Base-by-base conservation (phyloP, 2,113 vertebrate genomes). In the Heloderma charlesbogerti region DNA sequence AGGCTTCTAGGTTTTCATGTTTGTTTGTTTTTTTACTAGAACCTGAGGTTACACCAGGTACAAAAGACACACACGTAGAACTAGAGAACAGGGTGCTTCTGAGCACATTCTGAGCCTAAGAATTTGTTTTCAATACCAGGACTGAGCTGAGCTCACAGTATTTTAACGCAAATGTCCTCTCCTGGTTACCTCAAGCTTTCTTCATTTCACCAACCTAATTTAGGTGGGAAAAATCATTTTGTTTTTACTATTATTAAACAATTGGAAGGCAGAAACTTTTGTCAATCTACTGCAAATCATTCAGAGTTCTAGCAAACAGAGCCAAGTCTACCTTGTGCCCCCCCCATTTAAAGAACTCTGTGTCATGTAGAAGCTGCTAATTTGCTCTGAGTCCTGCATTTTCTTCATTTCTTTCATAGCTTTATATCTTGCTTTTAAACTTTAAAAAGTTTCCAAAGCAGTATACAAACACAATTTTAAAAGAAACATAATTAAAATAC, bases 281-380 rank as follows among this genome's bases (percentile, higher is more conserved):
- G 10, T 8, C 9, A 29, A 83, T 12, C 22, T n/a, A n/a, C 37
- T 40, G 10, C 20, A 37, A 37, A 63, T 63, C 45, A 79, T 15
- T 12, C 78, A 51, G 78, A 51, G 4, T 34, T 31, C 27, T 31
- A 37, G 29, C 45, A 51, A 29, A n/a, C 48, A 48, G 43, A 34
- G 78, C 43, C 45, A 51, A 5, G 15, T 60, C 57, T 60, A 60
- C 12, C 57, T 51, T 51, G 31, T 2, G 31, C 43, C 29, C 29
- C 31, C 27, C 8, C 10, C 3, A 13, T 37, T 60, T 57, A 60
- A 22, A 82, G 57, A 8, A 54, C 54, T 60, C 29, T 12, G 31
- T 94, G 93, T 12, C 57, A 40, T 66, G 60, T 43, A 43, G 82
- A 94, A 94, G 87, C 60, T 29, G 37, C 86, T 90, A 89, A 75